Evolutionary conservation across 1,140 invertebrate genomes (phyloP).

Genomic region (Apis cerana): DNA sequence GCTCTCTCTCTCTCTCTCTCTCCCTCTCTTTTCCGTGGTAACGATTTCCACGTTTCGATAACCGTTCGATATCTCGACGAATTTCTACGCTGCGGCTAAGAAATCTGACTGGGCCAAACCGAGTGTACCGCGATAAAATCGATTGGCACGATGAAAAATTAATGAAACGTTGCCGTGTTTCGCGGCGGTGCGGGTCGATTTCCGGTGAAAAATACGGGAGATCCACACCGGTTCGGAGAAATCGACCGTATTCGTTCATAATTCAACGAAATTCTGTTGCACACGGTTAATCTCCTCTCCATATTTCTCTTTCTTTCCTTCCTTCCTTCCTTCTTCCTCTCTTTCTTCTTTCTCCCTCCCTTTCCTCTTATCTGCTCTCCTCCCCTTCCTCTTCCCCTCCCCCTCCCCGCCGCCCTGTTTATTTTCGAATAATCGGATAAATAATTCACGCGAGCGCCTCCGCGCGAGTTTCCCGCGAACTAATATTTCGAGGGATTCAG

Average conservation of each 20-base stretch:
- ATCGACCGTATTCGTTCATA: slow-evolving; percentile 47
- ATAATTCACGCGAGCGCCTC: not conserved
- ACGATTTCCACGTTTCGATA: not conserved
- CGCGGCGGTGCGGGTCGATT: slow-evolving; percentile 58
- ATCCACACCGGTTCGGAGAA: slow-evolving; percentile 31
- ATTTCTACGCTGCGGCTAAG: slow-evolving; percentile 40
- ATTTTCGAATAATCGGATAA: slow-evolving; percentile 20
- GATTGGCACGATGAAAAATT: slow-evolving; percentile 64
- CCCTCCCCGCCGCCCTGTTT: not conserved
- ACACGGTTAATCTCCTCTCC: slow-evolving; percentile 8
- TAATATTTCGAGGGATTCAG: not conserved
- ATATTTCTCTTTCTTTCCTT: not conserved
- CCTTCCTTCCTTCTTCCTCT: not conserved
- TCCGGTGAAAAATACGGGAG: slow-evolving; percentile 46
- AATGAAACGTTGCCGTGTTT: slow-evolving; percentile 54
- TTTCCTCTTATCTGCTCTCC: not conserved
- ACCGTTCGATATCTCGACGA: slow-evolving; percentile 6
- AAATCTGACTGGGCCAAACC: slow-evolving; percentile 49
- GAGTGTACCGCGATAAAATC: slow-evolving; percentile 63
- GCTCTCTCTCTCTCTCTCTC: too few species aligned
- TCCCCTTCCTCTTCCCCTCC: too few species aligned
- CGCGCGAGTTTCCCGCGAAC: not conserved
- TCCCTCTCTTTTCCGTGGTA: too few species aligned
- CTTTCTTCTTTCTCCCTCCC: not conserved
- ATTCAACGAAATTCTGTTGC: slow-evolving; percentile 45